A percentile compares a stretch with the other conserved stretches of the same genome.
phyloP scores from a whole-genome alignment of 1,140 invertebrate genomes.

The Aphelinus certus region DNA sequence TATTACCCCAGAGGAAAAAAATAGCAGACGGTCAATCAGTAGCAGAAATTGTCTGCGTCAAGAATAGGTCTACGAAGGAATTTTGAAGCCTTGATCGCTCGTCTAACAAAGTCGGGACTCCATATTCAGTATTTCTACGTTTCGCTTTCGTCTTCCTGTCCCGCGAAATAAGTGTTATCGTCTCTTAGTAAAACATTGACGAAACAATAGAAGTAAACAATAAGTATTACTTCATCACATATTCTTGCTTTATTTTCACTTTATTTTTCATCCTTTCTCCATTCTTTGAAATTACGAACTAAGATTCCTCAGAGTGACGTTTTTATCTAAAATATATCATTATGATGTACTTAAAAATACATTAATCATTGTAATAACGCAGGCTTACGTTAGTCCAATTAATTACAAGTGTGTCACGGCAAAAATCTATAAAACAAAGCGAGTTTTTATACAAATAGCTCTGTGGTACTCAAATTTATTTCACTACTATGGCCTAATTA shows the following conservation, averaged over 20 bases:
- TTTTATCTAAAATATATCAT: conserved; percentile 50
- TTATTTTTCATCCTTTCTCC: not conserved
- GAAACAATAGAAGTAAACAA: too few relatives aligned
- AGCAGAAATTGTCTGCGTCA: too few relatives aligned
- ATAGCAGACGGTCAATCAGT: too few relatives aligned
- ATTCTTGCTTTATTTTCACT: not conserved
- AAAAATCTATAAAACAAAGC: conserved; percentile 23
- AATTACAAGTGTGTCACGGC: conserved; percentile 38
- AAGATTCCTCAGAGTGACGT: conserved; percentile 21
- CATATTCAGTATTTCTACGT: conserved; percentile 2
- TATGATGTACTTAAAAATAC: conserved; percentile 39
- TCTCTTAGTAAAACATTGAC: too few relatives aligned
- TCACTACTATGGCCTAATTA: conserved; percentile 22
- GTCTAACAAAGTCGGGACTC: not conserved
- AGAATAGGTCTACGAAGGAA: too few relatives aligned
- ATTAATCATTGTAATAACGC: conserved; percentile 34
- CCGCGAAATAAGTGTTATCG: too few relatives aligned
- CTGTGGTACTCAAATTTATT: conserved; percentile 46
- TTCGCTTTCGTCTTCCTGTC: not conserved
- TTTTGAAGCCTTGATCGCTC: not conserved
- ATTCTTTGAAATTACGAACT: conserved; percentile 38
- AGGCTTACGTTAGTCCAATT: conserved; percentile 9
- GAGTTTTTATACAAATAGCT: conserved; percentile 53
- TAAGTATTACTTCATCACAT: not conserved
- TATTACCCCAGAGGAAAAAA: too few relatives aligned